Evolutionary conservation across 2,888 invertebrate species (phyloP).

Genomic region (Trilocha varians): DNA sequence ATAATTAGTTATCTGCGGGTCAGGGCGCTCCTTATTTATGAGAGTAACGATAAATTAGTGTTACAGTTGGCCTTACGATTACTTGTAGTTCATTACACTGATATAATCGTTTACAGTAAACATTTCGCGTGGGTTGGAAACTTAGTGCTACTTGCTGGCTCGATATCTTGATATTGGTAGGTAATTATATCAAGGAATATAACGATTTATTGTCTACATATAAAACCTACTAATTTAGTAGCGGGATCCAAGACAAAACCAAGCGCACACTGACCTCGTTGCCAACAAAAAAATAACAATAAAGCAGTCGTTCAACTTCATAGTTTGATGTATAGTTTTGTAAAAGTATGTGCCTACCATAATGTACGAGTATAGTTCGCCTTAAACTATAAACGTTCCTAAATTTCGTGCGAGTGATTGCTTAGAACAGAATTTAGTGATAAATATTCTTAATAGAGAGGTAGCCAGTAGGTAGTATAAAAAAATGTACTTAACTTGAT

Average conservation of each 20-base stretch:
- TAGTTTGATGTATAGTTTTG: constrained; percentile 29
- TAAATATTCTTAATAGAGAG: too few relatives aligned
- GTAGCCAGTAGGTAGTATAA: too few relatives aligned
- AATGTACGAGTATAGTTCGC: too few relatives aligned
- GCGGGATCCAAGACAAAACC: constrained; percentile 27
- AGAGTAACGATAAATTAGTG: constrained; percentile 1
- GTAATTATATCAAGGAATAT: constrained; percentile 29
- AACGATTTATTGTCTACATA: constrained; percentile 12
- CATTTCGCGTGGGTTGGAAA: constrained; percentile 37
- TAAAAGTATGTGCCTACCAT: constrained; percentile 30
- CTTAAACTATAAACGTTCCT: too few relatives aligned
- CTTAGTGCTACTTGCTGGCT: constrained; percentile 12
- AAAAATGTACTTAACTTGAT: too few relatives aligned
- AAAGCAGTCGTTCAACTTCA: constrained; percentile 46
- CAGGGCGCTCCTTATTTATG: background rate
- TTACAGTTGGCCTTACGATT: constrained; percentile 8
- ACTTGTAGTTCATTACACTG: constrained; percentile 28
- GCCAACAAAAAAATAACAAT: constrained; percentile 39
- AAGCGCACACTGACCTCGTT: constrained; percentile 27
- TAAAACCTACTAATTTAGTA: constrained; percentile 29
- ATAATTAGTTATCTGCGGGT: too few relatives aligned
- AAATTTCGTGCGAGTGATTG: too few relatives aligned
- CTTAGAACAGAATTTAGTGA: too few relatives aligned
- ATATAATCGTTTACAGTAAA: constrained; percentile 29
- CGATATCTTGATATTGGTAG: constrained; percentile 23